These are phyloP conservation scores for Phalacrocorax carbo DNA, from an alignment of 2,113 vertebrate genomes.

Conservation along the genomic window DNA sequence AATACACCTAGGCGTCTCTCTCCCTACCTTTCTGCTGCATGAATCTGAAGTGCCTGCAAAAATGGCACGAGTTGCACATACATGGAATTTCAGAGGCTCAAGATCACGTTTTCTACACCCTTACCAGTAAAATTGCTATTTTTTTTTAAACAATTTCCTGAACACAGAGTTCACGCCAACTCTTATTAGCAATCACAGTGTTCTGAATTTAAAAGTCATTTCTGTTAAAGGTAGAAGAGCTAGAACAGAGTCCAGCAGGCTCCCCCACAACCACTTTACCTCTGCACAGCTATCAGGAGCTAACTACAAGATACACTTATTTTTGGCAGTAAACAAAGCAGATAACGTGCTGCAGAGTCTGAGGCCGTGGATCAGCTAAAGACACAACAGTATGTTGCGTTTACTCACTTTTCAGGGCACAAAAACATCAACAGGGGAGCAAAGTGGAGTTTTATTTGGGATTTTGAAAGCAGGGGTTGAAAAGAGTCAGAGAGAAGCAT, in stretches of 20 bases:
- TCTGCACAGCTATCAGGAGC: neutral
- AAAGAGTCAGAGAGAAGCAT: neutral
- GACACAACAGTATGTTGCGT: fast-evolving
- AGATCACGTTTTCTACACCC: fast-evolving
- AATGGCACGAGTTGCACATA: fast-evolving
- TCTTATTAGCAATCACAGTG: fast-evolving
- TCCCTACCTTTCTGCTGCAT: fast-evolving
- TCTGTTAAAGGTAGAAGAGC: fast-evolving
- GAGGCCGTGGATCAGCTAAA: neutral
- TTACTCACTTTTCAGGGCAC: neutral
- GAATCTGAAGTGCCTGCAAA: fast-evolving
- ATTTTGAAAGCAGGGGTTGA: neutral
- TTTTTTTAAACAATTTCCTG: neutral
- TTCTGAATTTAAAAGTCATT: neutral
- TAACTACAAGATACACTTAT: neutral
- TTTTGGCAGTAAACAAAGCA: slow-evolving; percentile 16
- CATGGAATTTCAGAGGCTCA: fast-evolving
- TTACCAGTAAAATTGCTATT: neutral
- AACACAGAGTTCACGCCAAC: fast-evolving
- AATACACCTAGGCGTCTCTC: fast-evolving
- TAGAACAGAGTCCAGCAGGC: neutral
- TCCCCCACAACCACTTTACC: neutral
- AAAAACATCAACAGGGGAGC: neutral
- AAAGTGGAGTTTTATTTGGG: neutral
- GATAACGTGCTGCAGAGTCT: neutral